Base-by-base conservation (phyloP, 2,888 invertebrate species). In the Dynastes grantii region DNA sequence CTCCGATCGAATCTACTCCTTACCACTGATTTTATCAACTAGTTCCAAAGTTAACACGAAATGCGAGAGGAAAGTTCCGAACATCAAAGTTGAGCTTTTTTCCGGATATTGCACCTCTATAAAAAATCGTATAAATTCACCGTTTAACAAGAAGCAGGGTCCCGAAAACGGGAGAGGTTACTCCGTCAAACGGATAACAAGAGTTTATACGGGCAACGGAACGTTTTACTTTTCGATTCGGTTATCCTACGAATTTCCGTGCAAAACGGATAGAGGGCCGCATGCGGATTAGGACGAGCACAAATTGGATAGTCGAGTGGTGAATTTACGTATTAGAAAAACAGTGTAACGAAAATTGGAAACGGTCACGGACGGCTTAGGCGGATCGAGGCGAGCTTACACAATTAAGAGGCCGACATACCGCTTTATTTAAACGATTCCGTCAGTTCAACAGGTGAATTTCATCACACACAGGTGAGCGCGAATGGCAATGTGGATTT, bases 381-480 rank as follows among this genome's bases (percentile, higher is more conserved):
- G 81, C 81, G 80, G 81, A 81, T 82, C 77, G 80, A 76, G 73
- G 77, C 76, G 70, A 61, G 83, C 81, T 83, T 82, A 83, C 77
- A 80, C 81, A 83, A 83, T 83, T 83, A 83, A 81, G 81, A 80
- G 78, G 73, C 78, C 81, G 79, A 53, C 61, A 73, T 40, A 73
- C 79, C 16, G 79, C 79, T 80, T 80, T 80, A 78, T 80, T 78
- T 78, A 78, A 80, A 79, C 79, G 68, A 77, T 80, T 76, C 78
- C 79, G 81, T 80, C 80, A 81, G 77, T 80, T 83, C 83, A 83
- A 83, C 83, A 83, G 83, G 83, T 83, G 83, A 81, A 79, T 79
- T 78, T 80, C 75, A 77, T 81, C 78, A 58, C 81, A 82, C 79
- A 80, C 79, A 82, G 81, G 81, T 81, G 80, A 81, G 81, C 80